Evolutionary conservation across 2,888 invertebrate species (phyloP), one percentile per base, ranked within the genome.

Genomic region (Ellobium chinense): DNA sequence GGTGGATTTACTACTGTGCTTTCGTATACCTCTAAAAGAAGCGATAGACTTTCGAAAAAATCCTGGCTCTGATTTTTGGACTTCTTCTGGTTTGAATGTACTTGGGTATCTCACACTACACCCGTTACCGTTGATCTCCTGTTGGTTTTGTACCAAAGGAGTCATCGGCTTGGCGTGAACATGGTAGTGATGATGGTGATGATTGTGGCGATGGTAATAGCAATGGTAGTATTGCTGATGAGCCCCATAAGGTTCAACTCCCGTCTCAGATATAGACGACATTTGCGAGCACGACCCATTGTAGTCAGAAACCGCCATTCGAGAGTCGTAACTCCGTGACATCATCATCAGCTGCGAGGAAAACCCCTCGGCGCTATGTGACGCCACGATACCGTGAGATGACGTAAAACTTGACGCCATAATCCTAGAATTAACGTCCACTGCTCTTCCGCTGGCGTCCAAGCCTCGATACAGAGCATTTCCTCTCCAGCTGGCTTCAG

Each of bases 31-130:
- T 54, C 63, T 54, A 0, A 79, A 66, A 9, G 79, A 73, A 9
- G 73, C 73, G n/a, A 79, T 58, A 12, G 79, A 79, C 34, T 79
- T 79, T 14, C 73, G 54, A 39, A 79, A 73, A 31, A 79, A 79
- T n/a, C 79, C 79, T 3, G 27, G 56, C 58, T 79, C 79, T 5
- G 70, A 21, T 29, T 78, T 78, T 1, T 5, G 12, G 4, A 31
- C 24, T 3, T 54, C 56, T 65, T 65, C 29, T 21, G 58, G 2
- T 21, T 54, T 75, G 65, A n/a, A 5, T 24, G 7, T 31, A 0
- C 39, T 12, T 27, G 31, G 21, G 34, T 54, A 46, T 2, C 14
- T 54, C 1, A 21, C 31, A 7, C 24, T 31, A 18, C 34, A 9
- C 3, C 21, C 54, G 9, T 65, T 27, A 9, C 34, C 3, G 14